Percentiles rank a stretch among this genome's conserved stretches.
These are phyloP conservation scores for Glareola pratincola DNA, from an alignment of 2,113 vertebrate genomes.

Conservation along the genomic window DNA sequence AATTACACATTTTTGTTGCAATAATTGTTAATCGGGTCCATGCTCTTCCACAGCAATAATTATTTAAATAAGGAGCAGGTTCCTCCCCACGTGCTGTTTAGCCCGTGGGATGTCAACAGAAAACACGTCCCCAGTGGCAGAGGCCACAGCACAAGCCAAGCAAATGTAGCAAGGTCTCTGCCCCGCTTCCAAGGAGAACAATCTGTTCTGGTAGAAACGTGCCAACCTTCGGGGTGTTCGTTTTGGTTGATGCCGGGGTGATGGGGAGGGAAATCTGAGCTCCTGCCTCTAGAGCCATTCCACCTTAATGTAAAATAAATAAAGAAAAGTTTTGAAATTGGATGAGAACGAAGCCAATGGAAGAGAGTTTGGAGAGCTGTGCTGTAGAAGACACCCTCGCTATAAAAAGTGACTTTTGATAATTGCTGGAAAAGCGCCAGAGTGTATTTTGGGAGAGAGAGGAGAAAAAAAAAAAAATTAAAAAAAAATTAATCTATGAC, in stretches of 20 bases:
- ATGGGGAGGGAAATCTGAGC: background rate
- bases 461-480: background rate
- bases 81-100: background rate
- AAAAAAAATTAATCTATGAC: constrained; percentile 52
- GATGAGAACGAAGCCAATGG: background rate
- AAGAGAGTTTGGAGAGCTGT: constrained; percentile 18
- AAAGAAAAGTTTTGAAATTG: background rate
- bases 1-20: background rate
- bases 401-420: constrained; percentile 67
- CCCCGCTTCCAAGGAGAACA: background rate
- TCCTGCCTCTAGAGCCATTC: background rate
- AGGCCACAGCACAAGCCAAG: background rate
- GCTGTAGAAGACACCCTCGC: background rate
- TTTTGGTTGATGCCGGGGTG: background rate
- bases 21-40: background rate
- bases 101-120: background rate
- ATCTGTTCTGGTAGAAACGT: background rate
- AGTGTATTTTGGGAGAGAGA: constrained; percentile 46
- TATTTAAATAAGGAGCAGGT: background rate
- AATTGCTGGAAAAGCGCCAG: constrained; percentile 59
- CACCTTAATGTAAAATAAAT: constrained; percentile 31
- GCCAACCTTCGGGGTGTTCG: fast-evolving
- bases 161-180: background rate
- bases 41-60: background rate
- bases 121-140: background rate